phyloP scores from a whole-genome alignment of 2,113 vertebrate genomes.

The Myotis brandtii region DNA sequence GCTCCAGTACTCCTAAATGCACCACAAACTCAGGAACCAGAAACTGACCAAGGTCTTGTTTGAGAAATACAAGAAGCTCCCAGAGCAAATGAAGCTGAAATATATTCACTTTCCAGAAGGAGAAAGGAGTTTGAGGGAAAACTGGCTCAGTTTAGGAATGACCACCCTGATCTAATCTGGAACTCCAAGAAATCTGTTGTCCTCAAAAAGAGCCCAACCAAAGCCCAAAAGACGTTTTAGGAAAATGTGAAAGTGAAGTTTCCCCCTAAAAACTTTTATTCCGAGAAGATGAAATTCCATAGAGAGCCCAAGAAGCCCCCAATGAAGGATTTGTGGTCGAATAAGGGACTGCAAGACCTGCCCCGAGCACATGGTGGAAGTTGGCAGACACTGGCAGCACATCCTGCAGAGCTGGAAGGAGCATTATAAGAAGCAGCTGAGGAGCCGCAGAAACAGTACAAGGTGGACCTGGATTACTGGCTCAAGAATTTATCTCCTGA shows the following conservation, averaged over 20 bases:
- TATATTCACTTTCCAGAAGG: slow-evolving; percentile 94
- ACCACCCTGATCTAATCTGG: slow-evolving; percentile 91
- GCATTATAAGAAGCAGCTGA: slow-evolving; percentile 92
- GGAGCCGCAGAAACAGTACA: slow-evolving; percentile 93
- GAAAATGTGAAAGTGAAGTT: slow-evolving; percentile 91
- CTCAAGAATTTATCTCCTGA: slow-evolving; percentile 92
- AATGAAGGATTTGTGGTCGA: slow-evolving; percentile 94
- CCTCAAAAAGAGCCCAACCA: slow-evolving; percentile 90
- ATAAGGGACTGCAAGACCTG: slow-evolving; percentile 91
- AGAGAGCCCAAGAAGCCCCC: slow-evolving; percentile 94
- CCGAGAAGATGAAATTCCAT: slow-evolving; percentile 93
- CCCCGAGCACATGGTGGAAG: slow-evolving; percentile 92
- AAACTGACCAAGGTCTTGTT: slow-evolving; percentile 94
- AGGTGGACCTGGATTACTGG: slow-evolving; percentile 92
- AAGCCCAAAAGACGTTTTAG: slow-evolving; percentile 89
- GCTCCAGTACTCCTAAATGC: background rate
- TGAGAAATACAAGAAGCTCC: slow-evolving; percentile 93
- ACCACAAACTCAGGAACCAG: slow-evolving; percentile 89
- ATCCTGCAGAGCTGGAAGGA: slow-evolving; percentile 91
- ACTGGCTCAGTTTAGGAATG: slow-evolving; percentile 91
- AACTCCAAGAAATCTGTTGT: slow-evolving; percentile 89
- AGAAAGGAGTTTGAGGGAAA: slow-evolving; percentile 92
- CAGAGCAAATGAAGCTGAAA: slow-evolving; percentile 94
- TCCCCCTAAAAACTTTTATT: slow-evolving; percentile 83
- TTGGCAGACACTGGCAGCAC: slow-evolving; percentile 92